These are phyloP conservation scores for Ptychodera flava DNA, from an alignment of 35 echinoderm and acorn worm species.

Conservation along the genomic window DNA sequence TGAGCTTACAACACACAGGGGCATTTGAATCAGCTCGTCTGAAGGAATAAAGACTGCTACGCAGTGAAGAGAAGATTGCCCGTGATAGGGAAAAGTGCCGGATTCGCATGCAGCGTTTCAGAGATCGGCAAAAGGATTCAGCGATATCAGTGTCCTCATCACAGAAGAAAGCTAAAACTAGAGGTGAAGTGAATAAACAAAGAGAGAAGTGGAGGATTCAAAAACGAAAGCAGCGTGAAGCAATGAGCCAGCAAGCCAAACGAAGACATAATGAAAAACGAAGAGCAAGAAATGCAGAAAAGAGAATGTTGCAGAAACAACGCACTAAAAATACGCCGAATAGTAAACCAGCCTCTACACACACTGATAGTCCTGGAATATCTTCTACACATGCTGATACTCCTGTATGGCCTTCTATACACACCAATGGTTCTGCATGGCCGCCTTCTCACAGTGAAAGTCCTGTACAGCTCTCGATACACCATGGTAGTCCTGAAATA, in stretches of 20 bases:
- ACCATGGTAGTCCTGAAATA: too few species aligned
- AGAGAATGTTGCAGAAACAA: background rate
- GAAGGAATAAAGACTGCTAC: background rate
- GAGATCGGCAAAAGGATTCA: background rate
- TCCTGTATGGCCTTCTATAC: too few species aligned
- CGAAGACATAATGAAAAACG: slow-evolving; percentile 24
- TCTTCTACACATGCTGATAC: too few species aligned
- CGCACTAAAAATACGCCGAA: too few species aligned
- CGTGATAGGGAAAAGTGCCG: slow-evolving; percentile 8
- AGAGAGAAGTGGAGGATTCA: slow-evolving; percentile 11
- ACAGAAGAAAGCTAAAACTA: slow-evolving; percentile 11
- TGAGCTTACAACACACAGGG: background rate
- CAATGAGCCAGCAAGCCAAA: background rate
- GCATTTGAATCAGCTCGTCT: slow-evolving; percentile 7
- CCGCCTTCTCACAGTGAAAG: too few species aligned
- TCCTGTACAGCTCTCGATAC: too few species aligned
- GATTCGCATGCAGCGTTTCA: background rate
- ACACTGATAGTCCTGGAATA: too few species aligned
- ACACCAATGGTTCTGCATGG: too few species aligned
- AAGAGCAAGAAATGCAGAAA: slow-evolving; percentile 25
- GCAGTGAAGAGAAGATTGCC: slow-evolving; percentile 15
- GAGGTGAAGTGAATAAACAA: background rate
- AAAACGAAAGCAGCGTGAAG: background rate
- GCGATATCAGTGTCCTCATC: background rate
- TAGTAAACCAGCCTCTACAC: too few species aligned